Percentiles rank a stretch among this genome's conserved stretches.
Conservation (phyloP, 1,140 invertebrate genomes). For the Tetragnatha versicolor region DNA sequence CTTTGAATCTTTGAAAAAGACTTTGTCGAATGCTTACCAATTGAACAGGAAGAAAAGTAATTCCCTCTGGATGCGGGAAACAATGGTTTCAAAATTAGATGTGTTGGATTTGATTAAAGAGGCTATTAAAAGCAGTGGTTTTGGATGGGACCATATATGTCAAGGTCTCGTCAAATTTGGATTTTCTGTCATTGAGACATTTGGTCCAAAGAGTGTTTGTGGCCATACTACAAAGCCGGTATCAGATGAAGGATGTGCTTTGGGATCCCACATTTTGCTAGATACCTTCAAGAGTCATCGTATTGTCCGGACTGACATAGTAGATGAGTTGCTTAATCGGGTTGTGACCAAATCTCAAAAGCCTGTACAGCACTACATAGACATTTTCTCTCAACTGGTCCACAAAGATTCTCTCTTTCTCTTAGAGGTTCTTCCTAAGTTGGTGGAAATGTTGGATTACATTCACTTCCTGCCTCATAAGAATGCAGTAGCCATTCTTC, state of each 20-base stretch:
- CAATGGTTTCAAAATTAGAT: conserved; percentile 57
- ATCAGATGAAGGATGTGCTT: conserved; percentile 60
- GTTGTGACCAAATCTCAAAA: conserved; percentile 62
- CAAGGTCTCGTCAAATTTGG: conserved; percentile 65
- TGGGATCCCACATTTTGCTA: conserved; percentile 62
- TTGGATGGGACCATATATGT: conserved; percentile 65
- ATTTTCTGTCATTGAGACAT: conserved; percentile 64
- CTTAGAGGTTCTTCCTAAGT: conserved; percentile 61
- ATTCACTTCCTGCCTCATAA: conserved; percentile 62
- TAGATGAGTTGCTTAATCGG: conserved; percentile 63
- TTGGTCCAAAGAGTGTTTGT: conserved; percentile 53
- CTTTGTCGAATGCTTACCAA: conserved; percentile 61
- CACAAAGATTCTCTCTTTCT: conserved; percentile 61
- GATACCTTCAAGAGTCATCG: conserved; percentile 64
- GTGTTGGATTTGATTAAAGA: conserved; percentile 60
- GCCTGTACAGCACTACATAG: conserved; percentile 63
- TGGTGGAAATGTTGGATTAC: conserved; percentile 64
- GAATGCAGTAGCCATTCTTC: conserved; percentile 63
- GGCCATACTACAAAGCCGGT: conserved; percentile 59
- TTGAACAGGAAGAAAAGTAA: conserved; percentile 61
- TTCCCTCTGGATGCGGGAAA: conserved; percentile 62
- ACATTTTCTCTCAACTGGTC: conserved; percentile 62
- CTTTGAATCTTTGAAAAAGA: conserved; percentile 63
- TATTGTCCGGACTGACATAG: conserved; percentile 62
- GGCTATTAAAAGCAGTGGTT: conserved; percentile 62